These are phyloP conservation scores for Parambassis ranga DNA, from an alignment of 2,797 vertebrate species.

Conservation along the genomic window DNA sequence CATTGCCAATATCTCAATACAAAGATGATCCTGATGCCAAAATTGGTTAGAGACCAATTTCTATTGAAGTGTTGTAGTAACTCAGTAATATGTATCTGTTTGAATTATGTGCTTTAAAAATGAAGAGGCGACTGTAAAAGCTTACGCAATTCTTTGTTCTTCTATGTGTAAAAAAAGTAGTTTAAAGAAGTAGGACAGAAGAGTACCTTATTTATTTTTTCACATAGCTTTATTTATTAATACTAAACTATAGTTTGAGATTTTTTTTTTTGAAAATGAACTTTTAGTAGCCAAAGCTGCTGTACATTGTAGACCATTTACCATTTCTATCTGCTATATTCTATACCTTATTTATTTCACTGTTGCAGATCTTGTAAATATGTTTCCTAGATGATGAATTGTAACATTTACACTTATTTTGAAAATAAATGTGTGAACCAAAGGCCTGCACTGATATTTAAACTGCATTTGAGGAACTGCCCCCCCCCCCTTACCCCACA, in stretches of 20 bases:
- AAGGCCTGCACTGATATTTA: constrained; percentile 12
- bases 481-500: too few relatives aligned
- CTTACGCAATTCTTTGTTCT: constrained; percentile 71
- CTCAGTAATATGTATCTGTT: constrained; percentile 61
- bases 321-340: constrained; percentile 78
- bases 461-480: neutral
- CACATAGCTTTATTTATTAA: constrained; percentile 88
- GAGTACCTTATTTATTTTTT: constrained; percentile 88
- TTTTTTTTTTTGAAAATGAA: constrained; percentile 61
- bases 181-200: constrained; percentile 78
- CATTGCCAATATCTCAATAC: constrained; percentile 53
- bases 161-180: constrained; percentile 72
- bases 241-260: constrained; percentile 79
- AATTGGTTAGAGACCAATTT: constrained; percentile 60
- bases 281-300: constrained; percentile 80
- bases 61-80: constrained; percentile 61
- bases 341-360: constrained; percentile 82
- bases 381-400: constrained; percentile 77
- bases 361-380: constrained; percentile 79
- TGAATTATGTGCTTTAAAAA: constrained; percentile 75
- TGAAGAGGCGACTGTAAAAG: constrained; percentile 71
- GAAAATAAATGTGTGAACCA: constrained; percentile 80
- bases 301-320: constrained; percentile 81
- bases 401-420: constrained; percentile 80
- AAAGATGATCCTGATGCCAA: constrained; percentile 67